A percentile compares a stretch with the other conserved stretches of the same genome.
These are phyloP conservation scores for Mylabris phalerata DNA, from an alignment of 1,140 invertebrate genomes.

Conservation along the genomic window DNA sequence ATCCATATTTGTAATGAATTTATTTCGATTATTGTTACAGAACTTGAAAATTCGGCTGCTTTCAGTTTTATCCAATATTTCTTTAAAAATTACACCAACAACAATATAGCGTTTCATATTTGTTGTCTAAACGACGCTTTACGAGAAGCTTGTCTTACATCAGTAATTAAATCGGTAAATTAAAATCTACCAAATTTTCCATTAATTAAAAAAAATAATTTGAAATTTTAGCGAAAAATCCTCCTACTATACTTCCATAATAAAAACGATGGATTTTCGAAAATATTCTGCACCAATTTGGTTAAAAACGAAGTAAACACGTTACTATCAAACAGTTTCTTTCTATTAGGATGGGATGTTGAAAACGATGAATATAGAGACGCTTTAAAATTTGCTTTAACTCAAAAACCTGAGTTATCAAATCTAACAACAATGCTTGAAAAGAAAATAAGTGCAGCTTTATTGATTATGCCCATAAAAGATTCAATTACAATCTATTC, in stretches of 20 bases:
- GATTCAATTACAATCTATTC: slow-evolving; percentile 15
- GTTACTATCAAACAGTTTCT: slow-evolving; percentile 20
- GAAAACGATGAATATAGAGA: slow-evolving; percentile 19
- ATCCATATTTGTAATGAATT: background rate
- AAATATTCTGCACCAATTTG: slow-evolving; percentile 22
- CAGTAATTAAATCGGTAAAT: slow-evolving; percentile 17
- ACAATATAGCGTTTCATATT: slow-evolving; percentile 8
- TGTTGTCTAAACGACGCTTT: slow-evolving; percentile 20
- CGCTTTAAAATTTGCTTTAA: slow-evolving; percentile 18
- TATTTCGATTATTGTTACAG: slow-evolving; percentile 3
- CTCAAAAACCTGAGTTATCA: slow-evolving; percentile 8
- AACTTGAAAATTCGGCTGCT: background rate
- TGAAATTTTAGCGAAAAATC: slow-evolving; percentile 20
- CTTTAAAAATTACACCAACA: slow-evolving; percentile 2
- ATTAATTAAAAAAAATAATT: slow-evolving; percentile 2
- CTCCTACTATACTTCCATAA: slow-evolving; percentile 29
- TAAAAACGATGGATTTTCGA: slow-evolving; percentile 20
- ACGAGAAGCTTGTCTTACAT: slow-evolving; percentile 9
- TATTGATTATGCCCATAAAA: slow-evolving; percentile 19
- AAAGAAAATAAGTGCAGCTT: slow-evolving; percentile 8
- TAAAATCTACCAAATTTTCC: background rate
- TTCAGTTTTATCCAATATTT: slow-evolving; percentile 9
- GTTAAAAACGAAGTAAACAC: slow-evolving; percentile 8
- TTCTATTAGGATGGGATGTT: slow-evolving; percentile 27
- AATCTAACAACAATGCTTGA: slow-evolving; percentile 6